Evolutionary conservation across 2,888 invertebrate genomes (phyloP).

Genomic region (Thumatha senex): DNA sequence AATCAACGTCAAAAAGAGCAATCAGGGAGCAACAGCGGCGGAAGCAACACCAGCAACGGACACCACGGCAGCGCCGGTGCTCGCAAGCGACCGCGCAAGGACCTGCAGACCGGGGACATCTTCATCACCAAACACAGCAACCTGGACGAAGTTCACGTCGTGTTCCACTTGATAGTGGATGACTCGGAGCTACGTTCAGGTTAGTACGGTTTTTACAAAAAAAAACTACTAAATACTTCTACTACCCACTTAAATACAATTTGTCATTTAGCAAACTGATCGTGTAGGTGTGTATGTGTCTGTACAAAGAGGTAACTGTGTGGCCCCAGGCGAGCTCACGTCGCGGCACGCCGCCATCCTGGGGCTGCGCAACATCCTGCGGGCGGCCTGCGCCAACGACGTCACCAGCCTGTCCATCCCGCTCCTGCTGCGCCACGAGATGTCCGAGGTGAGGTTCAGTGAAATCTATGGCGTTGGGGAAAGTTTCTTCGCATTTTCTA

Average conservation of each 20-base stretch:
- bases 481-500: no score
- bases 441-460: conserved; percentile 93
- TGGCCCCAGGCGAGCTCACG: conserved; percentile 90
- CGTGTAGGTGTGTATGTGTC: not conserved
- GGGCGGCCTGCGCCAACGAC: conserved; percentile 97
- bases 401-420: conserved; percentile 97
- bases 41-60: conserved; percentile 53
- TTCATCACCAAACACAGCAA: conserved; percentile 96
- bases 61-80: conserved; percentile 2
- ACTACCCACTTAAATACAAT: no score
- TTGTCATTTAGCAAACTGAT: no score
- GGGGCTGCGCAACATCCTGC: conserved; percentile 96
- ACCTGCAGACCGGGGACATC: conserved; percentile 92
- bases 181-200: conserved; percentile 84
- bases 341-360: conserved; percentile 98
- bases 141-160: conserved; percentile 95
- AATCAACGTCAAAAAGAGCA: conserved; percentile 38
- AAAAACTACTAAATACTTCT: no score
- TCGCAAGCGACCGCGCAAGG: conserved; percentile 71
- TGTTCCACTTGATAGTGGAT: conserved; percentile 97
- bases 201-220: conserved; percentile 19
- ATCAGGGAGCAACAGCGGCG: conserved; percentile 40
- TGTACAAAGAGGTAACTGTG: no score
- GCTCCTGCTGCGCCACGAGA: conserved; percentile 94
- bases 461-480: no score